Evolutionary conservation across 92 coral and sea anemone genomes (phyloP).

Genomic region (Diadumene lineata): DNA sequence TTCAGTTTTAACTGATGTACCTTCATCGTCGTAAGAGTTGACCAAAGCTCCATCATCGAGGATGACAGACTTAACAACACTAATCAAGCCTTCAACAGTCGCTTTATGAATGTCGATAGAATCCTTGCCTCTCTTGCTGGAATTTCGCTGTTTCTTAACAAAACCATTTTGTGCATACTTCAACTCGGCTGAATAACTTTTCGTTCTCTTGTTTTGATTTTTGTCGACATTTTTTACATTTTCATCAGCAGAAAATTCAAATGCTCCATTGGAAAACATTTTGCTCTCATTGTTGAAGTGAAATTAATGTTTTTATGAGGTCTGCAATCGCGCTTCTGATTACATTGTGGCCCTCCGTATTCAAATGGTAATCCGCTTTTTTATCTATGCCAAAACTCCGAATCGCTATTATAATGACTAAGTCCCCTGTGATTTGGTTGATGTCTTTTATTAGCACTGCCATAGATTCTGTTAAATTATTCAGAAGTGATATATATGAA

Average conservation of each 20-base stretch:
- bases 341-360: neutral
- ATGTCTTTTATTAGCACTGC: no score
- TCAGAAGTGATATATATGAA: no score
- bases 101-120: slow-evolving; percentile 1
- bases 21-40: slow-evolving; percentile 12
- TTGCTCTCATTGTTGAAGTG: neutral
- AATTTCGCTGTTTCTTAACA: neutral
- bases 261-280: slow-evolving; percentile 6
- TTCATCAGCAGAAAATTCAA: neutral
- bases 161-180: slow-evolving; percentile 7
- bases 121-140: neutral
- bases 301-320: no score
- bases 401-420: no score
- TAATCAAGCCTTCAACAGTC: slow-evolving; percentile 6
- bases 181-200: neutral
- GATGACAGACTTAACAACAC: slow-evolving; percentile 11
- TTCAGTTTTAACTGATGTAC: no score
- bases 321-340: no score
- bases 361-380: neutral
- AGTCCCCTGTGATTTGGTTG: no score
- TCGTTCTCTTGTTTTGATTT: neutral
- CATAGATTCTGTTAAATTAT: no score
- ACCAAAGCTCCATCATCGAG: slow-evolving; percentile 11
- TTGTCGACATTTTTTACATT: neutral
- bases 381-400: neutral